phyloP scores from a whole-genome alignment of 2,113 vertebrate species.

The Gambusia holbrooki region DNA sequence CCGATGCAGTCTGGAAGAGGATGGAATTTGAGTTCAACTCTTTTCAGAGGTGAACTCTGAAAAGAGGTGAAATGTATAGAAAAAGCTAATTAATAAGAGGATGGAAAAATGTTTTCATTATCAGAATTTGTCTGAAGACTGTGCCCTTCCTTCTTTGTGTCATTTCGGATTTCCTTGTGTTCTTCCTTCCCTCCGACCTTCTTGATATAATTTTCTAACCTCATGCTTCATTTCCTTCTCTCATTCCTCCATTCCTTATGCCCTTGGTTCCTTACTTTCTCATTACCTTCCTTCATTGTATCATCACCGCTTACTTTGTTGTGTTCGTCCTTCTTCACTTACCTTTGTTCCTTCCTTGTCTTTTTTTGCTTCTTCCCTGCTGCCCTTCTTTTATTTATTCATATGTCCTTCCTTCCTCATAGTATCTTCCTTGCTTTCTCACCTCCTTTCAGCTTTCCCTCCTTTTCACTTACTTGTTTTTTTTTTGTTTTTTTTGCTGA shows the following conservation, averaged over 20 bases:
- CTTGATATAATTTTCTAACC: too few relatives aligned
- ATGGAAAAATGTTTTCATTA: background rate
- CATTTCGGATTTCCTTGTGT: background rate
- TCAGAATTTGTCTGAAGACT: background rate
- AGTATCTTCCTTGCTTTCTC: background rate
- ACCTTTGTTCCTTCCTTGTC: background rate
- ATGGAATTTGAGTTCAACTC: too few relatives aligned
- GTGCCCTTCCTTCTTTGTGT: background rate
- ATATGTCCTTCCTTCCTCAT: background rate
- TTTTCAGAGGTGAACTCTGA: too few relatives aligned
- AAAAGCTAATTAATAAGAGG: background rate
- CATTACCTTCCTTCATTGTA: background rate
- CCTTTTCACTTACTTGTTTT: too few relatives aligned
- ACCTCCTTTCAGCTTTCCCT: too few relatives aligned
- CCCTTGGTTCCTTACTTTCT: background rate
- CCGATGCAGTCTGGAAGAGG: too few relatives aligned
- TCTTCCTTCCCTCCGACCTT: background rate
- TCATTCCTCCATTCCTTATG: background rate
- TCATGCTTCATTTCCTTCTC: background rate
- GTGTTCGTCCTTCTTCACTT: background rate
- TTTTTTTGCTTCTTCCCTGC: background rate
- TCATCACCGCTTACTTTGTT: background rate
- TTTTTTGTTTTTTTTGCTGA: background rate
- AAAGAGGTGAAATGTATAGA: background rate
- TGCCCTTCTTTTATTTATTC: background rate